These are phyloP conservation scores for Samia ricini DNA, from an alignment of 1,140 invertebrate genomes.

Conservation along the genomic window DNA sequence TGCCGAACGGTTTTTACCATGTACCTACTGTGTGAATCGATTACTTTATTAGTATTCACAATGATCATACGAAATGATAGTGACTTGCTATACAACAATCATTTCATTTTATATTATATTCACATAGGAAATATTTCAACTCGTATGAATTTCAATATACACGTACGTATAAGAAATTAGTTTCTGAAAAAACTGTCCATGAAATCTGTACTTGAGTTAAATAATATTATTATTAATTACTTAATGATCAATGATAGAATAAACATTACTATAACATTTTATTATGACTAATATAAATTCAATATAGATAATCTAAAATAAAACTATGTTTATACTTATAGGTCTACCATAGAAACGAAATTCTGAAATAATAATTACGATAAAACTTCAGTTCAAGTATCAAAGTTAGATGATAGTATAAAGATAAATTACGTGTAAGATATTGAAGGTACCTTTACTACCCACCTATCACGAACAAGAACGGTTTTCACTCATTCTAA, in stretches of 20 bases:
- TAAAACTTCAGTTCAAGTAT: not conserved
- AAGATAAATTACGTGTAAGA: not conserved
- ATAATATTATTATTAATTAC: no score
- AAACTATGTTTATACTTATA: no score
- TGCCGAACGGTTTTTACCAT: constrained; percentile 13
- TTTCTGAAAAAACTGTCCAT: no score
- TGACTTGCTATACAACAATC: not conserved
- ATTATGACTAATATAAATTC: no score
- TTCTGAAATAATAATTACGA: not conserved
- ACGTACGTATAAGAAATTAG: no score
- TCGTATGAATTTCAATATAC: no score
- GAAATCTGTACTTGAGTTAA: no score
- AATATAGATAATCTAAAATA: no score
- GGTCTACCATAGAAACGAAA: not conserved
- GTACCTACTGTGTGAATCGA: constrained; percentile 1
- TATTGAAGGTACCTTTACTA: not conserved
- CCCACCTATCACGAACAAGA: constrained; percentile 1
- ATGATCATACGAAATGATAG: not conserved
- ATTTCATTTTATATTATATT: not conserved
- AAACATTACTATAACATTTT: no score
- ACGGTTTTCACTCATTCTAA: constrained; percentile 1
- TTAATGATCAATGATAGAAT: no score
- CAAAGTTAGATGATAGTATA: not conserved
- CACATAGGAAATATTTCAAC: no score
- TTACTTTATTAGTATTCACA: constrained; percentile 1